Conservation (phyloP, 2,888 invertebrate species). For the Tipula helvola region DNA sequence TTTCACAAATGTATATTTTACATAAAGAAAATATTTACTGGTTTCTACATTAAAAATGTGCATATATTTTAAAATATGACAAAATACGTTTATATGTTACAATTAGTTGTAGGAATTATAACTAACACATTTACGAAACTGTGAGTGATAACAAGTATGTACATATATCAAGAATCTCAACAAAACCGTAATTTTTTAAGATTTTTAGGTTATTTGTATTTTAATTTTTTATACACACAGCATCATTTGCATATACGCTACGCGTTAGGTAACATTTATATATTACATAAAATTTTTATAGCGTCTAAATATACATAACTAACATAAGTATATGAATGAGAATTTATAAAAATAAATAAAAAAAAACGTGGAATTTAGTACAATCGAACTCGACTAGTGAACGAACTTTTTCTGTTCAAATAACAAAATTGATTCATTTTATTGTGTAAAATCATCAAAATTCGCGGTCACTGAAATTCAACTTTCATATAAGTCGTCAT, state of each 20-base stretch:
- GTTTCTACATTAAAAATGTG: neutral
- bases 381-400: neutral
- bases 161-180: neutral
- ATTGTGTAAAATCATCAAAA: neutral
- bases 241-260: neutral
- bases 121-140: neutral
- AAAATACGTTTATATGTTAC: neutral
- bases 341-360: neutral
- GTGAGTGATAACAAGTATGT: neutral
- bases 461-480: neutral
- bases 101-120: neutral
- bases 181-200: neutral
- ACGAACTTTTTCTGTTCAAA: neutral
- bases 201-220: neutral
- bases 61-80: neutral
- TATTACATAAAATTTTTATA: neutral
- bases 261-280: neutral
- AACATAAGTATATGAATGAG: neutral
- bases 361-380: neutral
- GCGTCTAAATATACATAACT: neutral
- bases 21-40: neutral
- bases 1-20: neutral
- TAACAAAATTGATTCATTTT: neutral
- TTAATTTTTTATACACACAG: neutral
- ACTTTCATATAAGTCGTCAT: neutral